Percentiles rank a stretch among this genome's conserved stretches.
Evolutionary conservation across 53 echinoderm and acorn worm genomes (phyloP).

Genomic region (Zoroaster sp.): DNA sequence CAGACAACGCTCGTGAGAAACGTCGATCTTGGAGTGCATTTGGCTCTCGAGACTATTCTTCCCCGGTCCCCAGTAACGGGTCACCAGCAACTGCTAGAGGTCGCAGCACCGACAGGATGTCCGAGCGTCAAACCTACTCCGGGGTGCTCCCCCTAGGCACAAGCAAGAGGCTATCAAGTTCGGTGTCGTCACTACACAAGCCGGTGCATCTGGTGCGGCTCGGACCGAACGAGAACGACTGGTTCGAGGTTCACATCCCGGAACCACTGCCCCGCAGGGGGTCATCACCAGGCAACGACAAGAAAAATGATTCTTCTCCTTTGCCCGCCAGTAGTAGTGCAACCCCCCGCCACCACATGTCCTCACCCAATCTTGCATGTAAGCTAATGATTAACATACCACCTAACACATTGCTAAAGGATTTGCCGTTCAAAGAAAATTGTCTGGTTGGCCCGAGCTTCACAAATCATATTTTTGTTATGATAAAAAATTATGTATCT

Average conservation of each 20-base stretch:
- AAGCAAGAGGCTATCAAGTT: slow-evolving; percentile 86
- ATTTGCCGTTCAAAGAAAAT: no score
- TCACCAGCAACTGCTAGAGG: slow-evolving; percentile 59
- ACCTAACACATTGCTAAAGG: not conserved
- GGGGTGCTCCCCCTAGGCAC: slow-evolving; percentile 50
- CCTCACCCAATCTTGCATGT: slow-evolving; percentile 99
- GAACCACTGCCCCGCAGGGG: slow-evolving; percentile 55
- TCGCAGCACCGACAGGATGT: slow-evolving; percentile 75
- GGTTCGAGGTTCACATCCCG: slow-evolving; percentile 95
- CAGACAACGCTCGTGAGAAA: slow-evolving; percentile 74
- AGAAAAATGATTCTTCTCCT: slow-evolving; percentile 42
- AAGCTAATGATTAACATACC: slow-evolving; percentile 56
- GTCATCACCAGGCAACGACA: slow-evolving; percentile 82
- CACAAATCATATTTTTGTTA: no score
- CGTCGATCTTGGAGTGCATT: slow-evolving; percentile 97
- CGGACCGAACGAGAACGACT: slow-evolving; percentile 90
- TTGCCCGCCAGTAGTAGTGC: slow-evolving; percentile 35
- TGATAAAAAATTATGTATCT: no score
- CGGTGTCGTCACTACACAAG: slow-evolving; percentile 81
- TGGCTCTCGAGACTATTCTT: slow-evolving; percentile 61
- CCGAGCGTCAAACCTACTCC: slow-evolving; percentile 48
- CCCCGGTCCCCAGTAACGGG: slow-evolving; percentile 56
- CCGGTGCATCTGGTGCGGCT: slow-evolving; percentile 88
- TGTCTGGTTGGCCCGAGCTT: no score
- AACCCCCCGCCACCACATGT: slow-evolving; percentile 88